Conservation (phyloP, 2,113 vertebrate species). For the Carassius auratus region DNA sequence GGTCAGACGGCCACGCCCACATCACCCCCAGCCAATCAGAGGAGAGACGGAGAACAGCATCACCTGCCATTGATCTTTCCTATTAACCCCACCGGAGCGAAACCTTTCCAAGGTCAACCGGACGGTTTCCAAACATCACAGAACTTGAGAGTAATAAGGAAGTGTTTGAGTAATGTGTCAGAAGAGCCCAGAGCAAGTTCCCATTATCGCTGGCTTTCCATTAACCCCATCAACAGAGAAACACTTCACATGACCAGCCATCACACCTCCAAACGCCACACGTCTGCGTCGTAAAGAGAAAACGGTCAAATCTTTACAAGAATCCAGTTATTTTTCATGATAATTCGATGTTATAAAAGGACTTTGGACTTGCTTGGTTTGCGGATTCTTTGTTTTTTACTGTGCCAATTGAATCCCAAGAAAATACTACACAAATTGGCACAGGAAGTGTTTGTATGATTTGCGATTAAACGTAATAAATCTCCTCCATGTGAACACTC, state of each 20-base stretch:
- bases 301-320: not conserved
- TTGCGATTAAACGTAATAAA: not conserved
- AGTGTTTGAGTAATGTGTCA: constrained; percentile 70
- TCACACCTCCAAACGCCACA: not conserved
- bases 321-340: not conserved
- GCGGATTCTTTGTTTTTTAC: not conserved
- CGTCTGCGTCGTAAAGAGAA: constrained; percentile 14
- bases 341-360: not conserved
- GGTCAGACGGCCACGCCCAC: not conserved
- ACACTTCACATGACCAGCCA: constrained; percentile 48
- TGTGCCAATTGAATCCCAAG: no score
- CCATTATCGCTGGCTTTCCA: constrained; percentile 71
- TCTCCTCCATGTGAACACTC: not conserved
- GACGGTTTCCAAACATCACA: constrained; percentile 1
- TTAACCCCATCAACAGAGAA: constrained; percentile 72
- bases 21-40: not conserved
- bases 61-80: not conserved
- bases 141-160: constrained; percentile 69
- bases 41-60: not conserved
- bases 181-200: constrained; percentile 70
- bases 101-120: constrained; percentile 17
- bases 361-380: not conserved
- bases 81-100: not conserved
- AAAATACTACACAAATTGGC: not conserved
- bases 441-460: not conserved